phyloP scores from a whole-genome alignment of 2,888 invertebrate genomes.

The Asteroscopus sphinx region DNA sequence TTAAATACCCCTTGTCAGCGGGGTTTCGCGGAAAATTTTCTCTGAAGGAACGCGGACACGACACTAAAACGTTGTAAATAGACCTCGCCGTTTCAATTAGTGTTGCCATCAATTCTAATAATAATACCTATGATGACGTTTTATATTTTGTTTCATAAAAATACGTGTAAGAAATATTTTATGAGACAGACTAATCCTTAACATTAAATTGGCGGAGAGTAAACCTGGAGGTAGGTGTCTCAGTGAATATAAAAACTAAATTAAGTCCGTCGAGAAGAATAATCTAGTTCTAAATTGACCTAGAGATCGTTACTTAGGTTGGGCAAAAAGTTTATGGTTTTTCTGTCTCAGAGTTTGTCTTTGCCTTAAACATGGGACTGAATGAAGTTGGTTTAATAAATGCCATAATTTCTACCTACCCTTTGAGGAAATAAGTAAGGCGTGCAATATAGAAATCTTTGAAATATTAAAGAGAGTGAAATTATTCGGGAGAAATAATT shows the following conservation, averaged over 20 bases:
- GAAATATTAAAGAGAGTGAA: not conserved
- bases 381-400: too few relatives aligned
- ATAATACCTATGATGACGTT: constrained; percentile 19
- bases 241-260: constrained; percentile 11
- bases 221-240: constrained; percentile 8
- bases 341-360: too few relatives aligned
- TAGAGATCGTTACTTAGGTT: too few relatives aligned
- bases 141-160: constrained; percentile 38
- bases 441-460: not conserved
- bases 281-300: too few relatives aligned
- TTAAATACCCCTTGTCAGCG: constrained; percentile 50
- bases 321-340: too few relatives aligned
- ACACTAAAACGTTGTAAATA: constrained; percentile 24
- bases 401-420: too few relatives aligned
- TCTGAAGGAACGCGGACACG: constrained; percentile 16
- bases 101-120: constrained; percentile 29
- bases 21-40: constrained; percentile 33
- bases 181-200: constrained; percentile 34
- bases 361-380: too few relatives aligned
- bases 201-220: constrained; percentile 14
- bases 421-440: too few relatives aligned
- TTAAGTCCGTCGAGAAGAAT: constrained; percentile 1
- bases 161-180: constrained; percentile 24
- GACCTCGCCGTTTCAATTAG: constrained; percentile 21
- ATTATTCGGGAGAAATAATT: not conserved